These are phyloP conservation scores for Drosophila ezoana DNA, from an alignment of 2,888 invertebrate species.

Conservation along the genomic window DNA sequence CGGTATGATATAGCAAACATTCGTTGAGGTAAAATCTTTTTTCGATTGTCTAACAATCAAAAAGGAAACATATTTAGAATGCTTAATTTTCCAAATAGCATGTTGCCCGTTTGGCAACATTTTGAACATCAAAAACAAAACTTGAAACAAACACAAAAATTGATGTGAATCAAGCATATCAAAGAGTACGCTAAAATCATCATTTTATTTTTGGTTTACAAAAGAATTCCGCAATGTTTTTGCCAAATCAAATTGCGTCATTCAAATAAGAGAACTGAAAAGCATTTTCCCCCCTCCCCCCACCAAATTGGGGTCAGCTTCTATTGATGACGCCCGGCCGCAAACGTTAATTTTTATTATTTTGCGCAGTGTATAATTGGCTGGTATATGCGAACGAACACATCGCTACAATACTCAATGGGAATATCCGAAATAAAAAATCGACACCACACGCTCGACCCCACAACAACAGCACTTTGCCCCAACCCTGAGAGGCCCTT, in stretches of 20 bases:
- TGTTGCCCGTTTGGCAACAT: conserved; percentile 8
- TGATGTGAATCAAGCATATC: conserved; percentile 22
- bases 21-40: background rate
- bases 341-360: conserved; percentile 58
- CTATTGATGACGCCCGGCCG: conserved; percentile 49
- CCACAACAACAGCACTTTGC: background rate
- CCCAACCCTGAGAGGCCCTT: conserved; percentile 23
- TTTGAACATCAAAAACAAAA: conserved; percentile 34
- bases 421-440: conserved; percentile 22
- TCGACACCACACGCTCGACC: conserved; percentile 2
- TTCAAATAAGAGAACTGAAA: conserved; percentile 18
- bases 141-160: conserved; percentile 2
- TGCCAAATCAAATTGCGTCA: conserved; percentile 51
- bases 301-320: conserved; percentile 44
- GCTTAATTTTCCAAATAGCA: conserved; percentile 15
- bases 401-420: conserved; percentile 22
- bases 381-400: conserved; percentile 14
- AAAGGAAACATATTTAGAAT: background rate
- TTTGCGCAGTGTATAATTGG: conserved; percentile 58
- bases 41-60: background rate
- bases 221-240: conserved; percentile 20
- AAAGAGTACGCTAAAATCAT: conserved; percentile 7
- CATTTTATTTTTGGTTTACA: conserved; percentile 20
- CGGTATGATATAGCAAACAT: too few relatives aligned
- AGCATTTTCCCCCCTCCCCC: conserved; percentile 4